Base-by-base conservation (phyloP, 2,888 invertebrate species). In the Lasioglossum marginatum region DNA sequence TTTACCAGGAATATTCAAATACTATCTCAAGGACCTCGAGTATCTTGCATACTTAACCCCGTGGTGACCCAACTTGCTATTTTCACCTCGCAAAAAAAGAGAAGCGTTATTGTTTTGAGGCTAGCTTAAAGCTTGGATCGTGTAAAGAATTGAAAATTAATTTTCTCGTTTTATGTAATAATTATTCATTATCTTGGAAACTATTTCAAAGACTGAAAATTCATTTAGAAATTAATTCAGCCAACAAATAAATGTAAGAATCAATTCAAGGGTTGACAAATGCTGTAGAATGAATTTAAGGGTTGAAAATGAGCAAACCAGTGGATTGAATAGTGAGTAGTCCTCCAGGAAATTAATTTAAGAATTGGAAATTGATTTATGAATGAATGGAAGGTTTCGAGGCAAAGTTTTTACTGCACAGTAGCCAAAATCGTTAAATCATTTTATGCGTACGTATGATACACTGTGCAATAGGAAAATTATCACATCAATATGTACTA, bases 11-110 rank as follows among this genome's bases (percentile, higher is more conserved):
- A 84, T 70, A 85, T 85, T 85, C 70, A 85, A 85, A 77, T 74
- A 85, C 84, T 90, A 86, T 70, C 83, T 88, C 89, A 81, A 89
- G 88, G 83, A 66, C 68, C 68, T 48, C n/a, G 40, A 72, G 19
- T 72, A 74, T 45, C 88, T 82, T 90, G 63, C 88, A 89, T 90
- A 83, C 75, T 90, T 90, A 82, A 88, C 86, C 88, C 78, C 45
- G 66, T 34, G 66, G 27, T 52, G 79, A 89, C 80, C 79, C 48
- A 52, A 77, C 74, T 73, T 45, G 72, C 31, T 83, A 72, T 85
- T 85, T 83, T 79, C 52, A 85, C 72, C 72, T 72, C 14, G 40
- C 52, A 8, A 45, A 52, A 27, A 27, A 31, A n/a, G 19, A 45
- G 23, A 27, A 68, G 31, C 40, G 10, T 66, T 66, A 34, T 23